Evolutionary conservation across 2,797 vertebrate species (phyloP).

Genomic region (Coregonus sp.): DNA sequence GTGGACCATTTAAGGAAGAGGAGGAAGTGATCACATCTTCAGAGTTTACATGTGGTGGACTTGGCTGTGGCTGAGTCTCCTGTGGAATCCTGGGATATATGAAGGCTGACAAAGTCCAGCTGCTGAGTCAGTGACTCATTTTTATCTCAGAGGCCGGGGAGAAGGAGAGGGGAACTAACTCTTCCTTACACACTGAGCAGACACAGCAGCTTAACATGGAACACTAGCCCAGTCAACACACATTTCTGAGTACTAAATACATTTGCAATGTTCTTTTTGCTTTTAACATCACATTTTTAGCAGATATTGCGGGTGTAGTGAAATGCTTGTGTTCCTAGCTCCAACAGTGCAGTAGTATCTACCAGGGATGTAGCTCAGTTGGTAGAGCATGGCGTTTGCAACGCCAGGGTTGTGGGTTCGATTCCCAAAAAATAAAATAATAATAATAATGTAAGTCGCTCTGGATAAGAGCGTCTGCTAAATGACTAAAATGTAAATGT

Average conservation of each 20-base stretch:
- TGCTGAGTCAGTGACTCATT: conserved; percentile 81
- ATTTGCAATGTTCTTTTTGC: conserved; percentile 31
- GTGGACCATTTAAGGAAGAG: conserved; percentile 67
- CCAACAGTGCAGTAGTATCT: too few relatives aligned
- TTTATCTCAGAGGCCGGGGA: conserved; percentile 59
- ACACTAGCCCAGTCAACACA: conserved; percentile 43
- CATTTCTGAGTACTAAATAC: conserved; percentile 44
- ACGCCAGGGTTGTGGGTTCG: too few relatives aligned
- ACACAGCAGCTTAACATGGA: conserved; percentile 38
- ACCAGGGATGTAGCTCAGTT: too few relatives aligned
- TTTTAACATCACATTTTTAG: too few relatives aligned
- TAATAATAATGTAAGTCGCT: too few relatives aligned
- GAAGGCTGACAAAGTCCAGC: conserved; percentile 72
- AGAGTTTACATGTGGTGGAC: conserved; percentile 37
- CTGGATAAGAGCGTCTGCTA: too few relatives aligned
- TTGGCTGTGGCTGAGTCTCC: conserved; percentile 35
- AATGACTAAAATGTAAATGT: too few relatives aligned
- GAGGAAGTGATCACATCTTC: conserved; percentile 68
- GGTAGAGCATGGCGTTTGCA: too few relatives aligned
- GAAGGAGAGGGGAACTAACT: conserved; percentile 43
- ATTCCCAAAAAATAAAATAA: too few relatives aligned
- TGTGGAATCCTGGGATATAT: conserved; percentile 70
- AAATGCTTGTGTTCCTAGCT: too few relatives aligned
- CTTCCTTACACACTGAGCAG: conserved; percentile 66
- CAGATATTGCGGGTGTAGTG: too few relatives aligned